These are phyloP conservation scores for Nyctalus aviator DNA, from an alignment of 2,797 vertebrate species.

Conservation along the genomic window DNA sequence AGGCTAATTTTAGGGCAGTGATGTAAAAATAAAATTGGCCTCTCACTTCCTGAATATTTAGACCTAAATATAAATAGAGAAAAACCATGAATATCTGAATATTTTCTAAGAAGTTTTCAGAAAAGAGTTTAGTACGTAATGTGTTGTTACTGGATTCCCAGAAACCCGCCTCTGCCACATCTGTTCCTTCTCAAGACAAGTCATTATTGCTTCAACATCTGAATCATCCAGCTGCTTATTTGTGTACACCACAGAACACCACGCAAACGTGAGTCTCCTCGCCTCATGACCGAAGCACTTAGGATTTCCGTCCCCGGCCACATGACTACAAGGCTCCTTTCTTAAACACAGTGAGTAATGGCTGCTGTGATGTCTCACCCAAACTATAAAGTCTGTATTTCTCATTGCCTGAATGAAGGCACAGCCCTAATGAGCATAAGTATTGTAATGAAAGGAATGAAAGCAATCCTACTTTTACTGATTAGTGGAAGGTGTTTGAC, in stretches of 20 bases:
- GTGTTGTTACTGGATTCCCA: background rate
- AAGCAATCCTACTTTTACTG: background rate
- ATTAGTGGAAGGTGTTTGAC: background rate
- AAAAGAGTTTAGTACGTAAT: background rate
- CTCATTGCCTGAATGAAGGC: slow-evolving; percentile 1
- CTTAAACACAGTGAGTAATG: slow-evolving; percentile 33
- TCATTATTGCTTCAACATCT: slow-evolving; percentile 37
- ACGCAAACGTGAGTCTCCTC: background rate
- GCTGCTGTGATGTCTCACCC: background rate
- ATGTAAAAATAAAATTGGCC: background rate
- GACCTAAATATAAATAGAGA: background rate
- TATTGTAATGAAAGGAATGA: slow-evolving; percentile 19
- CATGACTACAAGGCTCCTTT: slow-evolving; percentile 58
- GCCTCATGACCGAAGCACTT: slow-evolving; percentile 64
- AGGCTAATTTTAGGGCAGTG: background rate
- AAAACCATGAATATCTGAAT: slow-evolving; percentile 49
- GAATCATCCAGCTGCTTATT: slow-evolving; percentile 55
- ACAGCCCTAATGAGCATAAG: background rate
- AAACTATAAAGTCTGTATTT: slow-evolving; percentile 33
- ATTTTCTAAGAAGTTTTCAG: background rate
- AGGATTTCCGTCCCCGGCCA: slow-evolving; percentile 47
- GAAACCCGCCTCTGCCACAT: slow-evolving; percentile 16
- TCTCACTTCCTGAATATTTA: slow-evolving; percentile 28
- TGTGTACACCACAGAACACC: background rate
- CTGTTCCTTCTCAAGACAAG: slow-evolving; percentile 8